Conservation (phyloP, 2,797 vertebrate species). For the Xenopus petersii region DNA sequence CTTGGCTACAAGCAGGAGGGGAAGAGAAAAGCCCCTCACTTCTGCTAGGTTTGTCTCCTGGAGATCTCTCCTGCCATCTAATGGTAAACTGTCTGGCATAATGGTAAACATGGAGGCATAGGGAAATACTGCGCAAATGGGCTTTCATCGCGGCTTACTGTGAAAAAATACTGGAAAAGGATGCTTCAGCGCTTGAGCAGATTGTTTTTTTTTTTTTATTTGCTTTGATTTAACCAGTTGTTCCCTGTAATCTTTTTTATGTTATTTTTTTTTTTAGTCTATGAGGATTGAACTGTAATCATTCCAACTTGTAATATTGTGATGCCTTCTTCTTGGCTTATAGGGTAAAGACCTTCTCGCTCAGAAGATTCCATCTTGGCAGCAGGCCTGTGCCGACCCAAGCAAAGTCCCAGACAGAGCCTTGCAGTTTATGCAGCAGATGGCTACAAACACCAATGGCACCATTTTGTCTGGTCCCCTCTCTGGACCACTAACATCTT, state of each 20-base stretch:
- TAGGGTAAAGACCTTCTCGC: constrained; percentile 90
- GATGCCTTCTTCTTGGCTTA: background rate
- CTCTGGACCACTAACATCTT: constrained; percentile 83
- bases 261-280: no score
- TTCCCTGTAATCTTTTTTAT: no score
- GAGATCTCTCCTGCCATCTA: constrained; percentile 13
- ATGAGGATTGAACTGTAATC: no score
- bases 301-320: no score
- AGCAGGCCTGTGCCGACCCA: constrained; percentile 86
- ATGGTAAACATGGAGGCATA: no score
- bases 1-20: constrained; percentile 9
- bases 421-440: constrained; percentile 88
- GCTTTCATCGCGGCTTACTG: no score
- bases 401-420: constrained; percentile 90
- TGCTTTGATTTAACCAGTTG: no score
- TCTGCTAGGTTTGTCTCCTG: background rate
- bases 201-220: no score
- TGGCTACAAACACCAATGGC: constrained; percentile 74
- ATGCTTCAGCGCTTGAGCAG: no score
- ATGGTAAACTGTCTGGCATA: constrained; percentile 1
- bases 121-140: no score
- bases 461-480: constrained; percentile 71
- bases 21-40: constrained; percentile 13
- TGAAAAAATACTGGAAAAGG: no score
- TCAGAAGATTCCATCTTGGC: constrained; percentile 92